phyloP scores from a whole-genome alignment of 2,888 invertebrate genomes.

The Rhagonycha fulva region DNA sequence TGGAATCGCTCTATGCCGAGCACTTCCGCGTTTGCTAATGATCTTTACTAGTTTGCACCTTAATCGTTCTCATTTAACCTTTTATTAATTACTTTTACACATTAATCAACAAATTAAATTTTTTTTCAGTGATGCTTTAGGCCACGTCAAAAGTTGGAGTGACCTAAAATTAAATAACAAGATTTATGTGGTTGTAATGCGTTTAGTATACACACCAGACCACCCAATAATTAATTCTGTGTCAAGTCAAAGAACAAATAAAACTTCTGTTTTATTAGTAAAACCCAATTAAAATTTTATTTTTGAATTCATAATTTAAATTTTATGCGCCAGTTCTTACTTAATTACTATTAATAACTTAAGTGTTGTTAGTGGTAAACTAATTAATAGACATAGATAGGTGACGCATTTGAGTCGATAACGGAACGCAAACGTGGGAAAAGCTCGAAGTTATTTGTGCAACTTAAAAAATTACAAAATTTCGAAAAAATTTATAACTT shows the following conservation, averaged over 20 bases:
- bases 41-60: constrained; percentile 18
- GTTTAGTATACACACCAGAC: background rate
- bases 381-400: background rate
- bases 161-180: background rate
- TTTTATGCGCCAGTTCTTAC: background rate
- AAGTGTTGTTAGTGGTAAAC: background rate
- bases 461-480: background rate
- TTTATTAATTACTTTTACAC: background rate
- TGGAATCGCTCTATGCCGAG: constrained; percentile 19
- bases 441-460: background rate
- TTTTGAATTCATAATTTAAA: background rate
- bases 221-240: background rate
- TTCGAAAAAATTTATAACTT: background rate
- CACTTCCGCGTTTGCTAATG: constrained; percentile 29
- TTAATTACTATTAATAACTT: background rate
- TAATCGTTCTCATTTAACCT: constrained; percentile 3
- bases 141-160: background rate
- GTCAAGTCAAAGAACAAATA: too few relatives aligned
- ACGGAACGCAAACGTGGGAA: background rate
- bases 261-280: background rate
- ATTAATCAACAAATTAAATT: background rate
- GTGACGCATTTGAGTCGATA: background rate
- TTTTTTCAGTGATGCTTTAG: background rate
- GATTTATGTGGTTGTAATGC: background rate
- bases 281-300: background rate